phyloP scores from a whole-genome alignment of 2,113 vertebrate genomes.

The Probosciger aterrimus region DNA sequence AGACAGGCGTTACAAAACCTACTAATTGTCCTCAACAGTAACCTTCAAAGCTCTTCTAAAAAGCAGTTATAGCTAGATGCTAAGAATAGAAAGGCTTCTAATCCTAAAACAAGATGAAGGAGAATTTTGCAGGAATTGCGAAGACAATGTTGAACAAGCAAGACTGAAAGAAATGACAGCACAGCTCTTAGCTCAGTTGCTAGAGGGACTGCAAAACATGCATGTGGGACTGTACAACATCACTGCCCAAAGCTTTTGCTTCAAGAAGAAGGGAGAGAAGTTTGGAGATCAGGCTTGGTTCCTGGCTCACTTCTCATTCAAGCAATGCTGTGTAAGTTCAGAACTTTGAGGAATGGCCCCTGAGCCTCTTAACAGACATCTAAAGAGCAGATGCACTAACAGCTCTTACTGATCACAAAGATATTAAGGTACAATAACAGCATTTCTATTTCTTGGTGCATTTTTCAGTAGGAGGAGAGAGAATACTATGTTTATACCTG shows the following conservation, averaged over 20 bases:
- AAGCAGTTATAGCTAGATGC: background rate
- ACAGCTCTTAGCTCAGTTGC: background rate
- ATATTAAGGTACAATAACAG: background rate
- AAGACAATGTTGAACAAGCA: background rate
- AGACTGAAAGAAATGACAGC: background rate
- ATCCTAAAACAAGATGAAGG: background rate
- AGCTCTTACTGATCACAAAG: background rate
- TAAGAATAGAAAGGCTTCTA: slow-evolving; percentile 9
- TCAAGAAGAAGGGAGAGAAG: background rate
- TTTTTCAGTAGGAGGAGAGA: background rate
- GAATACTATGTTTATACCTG: background rate
- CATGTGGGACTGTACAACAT: background rate
- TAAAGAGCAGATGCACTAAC: background rate
- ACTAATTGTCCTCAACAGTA: background rate
- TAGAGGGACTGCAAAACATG: background rate
- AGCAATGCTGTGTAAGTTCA: background rate
- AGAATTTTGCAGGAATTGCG: background rate
- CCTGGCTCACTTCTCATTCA: background rate
- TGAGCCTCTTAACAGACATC: background rate
- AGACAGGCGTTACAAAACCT: background rate
- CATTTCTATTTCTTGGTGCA: background rate
- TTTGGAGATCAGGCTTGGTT: background rate
- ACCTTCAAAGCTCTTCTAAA: slow-evolving; percentile 7
- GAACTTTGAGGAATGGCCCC: background rate
- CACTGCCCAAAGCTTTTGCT: background rate